Conservation (phyloP, 2,888 invertebrate species). For the Nomada lathburiana region DNA sequence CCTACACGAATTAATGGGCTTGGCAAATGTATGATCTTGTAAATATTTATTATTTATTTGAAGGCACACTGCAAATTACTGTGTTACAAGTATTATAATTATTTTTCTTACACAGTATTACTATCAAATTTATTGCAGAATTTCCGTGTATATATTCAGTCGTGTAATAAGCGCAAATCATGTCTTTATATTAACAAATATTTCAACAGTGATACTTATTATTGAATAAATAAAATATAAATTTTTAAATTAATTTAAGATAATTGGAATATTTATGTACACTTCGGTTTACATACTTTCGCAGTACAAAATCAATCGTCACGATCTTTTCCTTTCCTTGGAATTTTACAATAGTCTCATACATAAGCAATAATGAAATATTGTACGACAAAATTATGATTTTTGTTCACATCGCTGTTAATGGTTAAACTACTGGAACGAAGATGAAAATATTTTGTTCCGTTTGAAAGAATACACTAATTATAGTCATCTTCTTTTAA, state of each 20-base stretch:
- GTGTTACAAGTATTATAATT: slow-evolving; percentile 37
- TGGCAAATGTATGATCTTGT: slow-evolving; percentile 45
- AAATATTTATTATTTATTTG: slow-evolving; percentile 59
- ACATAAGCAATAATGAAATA: background rate
- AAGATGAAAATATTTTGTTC: too few species aligned
- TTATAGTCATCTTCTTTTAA: too few species aligned
- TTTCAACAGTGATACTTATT: slow-evolving; percentile 13
- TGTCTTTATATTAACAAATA: slow-evolving; percentile 22
- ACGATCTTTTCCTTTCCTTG: background rate
- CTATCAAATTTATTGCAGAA: slow-evolving; percentile 9
- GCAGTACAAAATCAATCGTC: background rate
- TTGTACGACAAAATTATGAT: background rate
- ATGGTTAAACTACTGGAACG: too few species aligned
- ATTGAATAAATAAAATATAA: slow-evolving; percentile 17
- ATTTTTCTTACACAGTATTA: slow-evolving; percentile 35
- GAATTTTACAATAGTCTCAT: background rate
- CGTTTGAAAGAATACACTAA: too few species aligned
- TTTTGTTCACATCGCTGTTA: too few species aligned
- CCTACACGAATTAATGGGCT: slow-evolving; percentile 31
- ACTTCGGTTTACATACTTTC: slow-evolving; percentile 16
- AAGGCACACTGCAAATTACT: slow-evolving; percentile 67
- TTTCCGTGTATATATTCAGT: slow-evolving; percentile 9
- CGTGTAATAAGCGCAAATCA: slow-evolving; percentile 25
- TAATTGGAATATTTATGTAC: slow-evolving; percentile 19
- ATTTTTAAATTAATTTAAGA: slow-evolving; percentile 8